These are phyloP conservation scores for Hartigia nigra DNA, from an alignment of 2,888 invertebrate species.

Conservation along the genomic window DNA sequence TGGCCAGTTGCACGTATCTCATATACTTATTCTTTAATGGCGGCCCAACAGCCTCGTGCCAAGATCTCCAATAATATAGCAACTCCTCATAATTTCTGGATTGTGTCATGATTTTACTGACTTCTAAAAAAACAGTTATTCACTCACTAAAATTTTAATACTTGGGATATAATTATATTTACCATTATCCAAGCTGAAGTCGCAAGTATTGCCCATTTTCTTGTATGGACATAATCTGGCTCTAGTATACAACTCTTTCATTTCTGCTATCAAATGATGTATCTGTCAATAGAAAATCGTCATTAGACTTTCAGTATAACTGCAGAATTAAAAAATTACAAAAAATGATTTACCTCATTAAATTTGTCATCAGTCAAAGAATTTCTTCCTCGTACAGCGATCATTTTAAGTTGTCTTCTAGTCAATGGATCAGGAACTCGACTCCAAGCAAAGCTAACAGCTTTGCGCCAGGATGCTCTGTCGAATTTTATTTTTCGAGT, in stretches of 20 bases:
- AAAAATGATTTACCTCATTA: slow-evolving; percentile 70
- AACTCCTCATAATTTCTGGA: slow-evolving; percentile 82
- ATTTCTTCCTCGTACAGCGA: slow-evolving; percentile 79
- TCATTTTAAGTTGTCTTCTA: slow-evolving; percentile 76
- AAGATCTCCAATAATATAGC: slow-evolving; percentile 82
- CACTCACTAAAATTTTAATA: not conserved
- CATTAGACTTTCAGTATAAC: not conserved
- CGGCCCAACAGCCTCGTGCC: slow-evolving; percentile 83
- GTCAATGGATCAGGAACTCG: slow-evolving; percentile 75
- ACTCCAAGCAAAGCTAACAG: slow-evolving; percentile 76
- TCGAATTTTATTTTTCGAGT: slow-evolving; percentile 79
- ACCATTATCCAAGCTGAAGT: slow-evolving; percentile 67
- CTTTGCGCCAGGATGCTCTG: slow-evolving; percentile 79
- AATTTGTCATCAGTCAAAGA: slow-evolving; percentile 80
- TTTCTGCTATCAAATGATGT: slow-evolving; percentile 78
- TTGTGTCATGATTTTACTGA: slow-evolving; percentile 73
- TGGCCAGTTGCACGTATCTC: slow-evolving; percentile 82
- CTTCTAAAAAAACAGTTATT: slow-evolving; percentile 52
- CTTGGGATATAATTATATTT: slow-evolving; percentile 11
- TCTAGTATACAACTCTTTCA: slow-evolving; percentile 82
- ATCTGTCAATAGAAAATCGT: slow-evolving; percentile 67
- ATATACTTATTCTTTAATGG: slow-evolving; percentile 80
- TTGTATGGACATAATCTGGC: slow-evolving; percentile 79
- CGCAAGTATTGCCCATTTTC: slow-evolving; percentile 62
- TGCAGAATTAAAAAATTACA: not conserved